Evolutionary conservation across 2,113 vertebrate genomes (phyloP), one percentile per base, ranked within the genome.

Genomic region (Baryphthengus martii): DNA sequence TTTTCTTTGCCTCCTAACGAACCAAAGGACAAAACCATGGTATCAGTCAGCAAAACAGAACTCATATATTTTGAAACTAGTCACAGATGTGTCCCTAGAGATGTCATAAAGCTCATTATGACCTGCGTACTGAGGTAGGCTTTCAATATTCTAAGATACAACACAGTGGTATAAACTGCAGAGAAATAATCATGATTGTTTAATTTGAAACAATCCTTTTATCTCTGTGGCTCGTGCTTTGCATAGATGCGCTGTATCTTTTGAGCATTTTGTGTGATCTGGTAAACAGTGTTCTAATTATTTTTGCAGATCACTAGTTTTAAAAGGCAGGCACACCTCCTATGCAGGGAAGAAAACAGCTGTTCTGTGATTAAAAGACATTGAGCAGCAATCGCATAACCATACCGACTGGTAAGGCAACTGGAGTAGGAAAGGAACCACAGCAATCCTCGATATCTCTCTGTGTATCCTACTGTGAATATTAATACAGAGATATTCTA

Each of bases 281-380:
- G 77, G 40, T 92, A 92, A 97, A 91, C 49, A 89, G 71, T 53
- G 65, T 92, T 52, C 80, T 94, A 96, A 94, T 95, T 91, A 90
- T 49, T 97, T 95, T n/a, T 93, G 88, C 55, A 90, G 85, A 74
- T 85, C 26, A 45, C 75, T 89, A 63, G 58, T 73, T 94, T 61
- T 72, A 89, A 96, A 89, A 85, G n/a, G 53, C 65, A 73, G 66
- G 20, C 67, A 78, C 67, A 58, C 85, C 62, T 93, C 86, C 89
- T 95, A 84, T 29, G 4, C 39, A 52, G 55, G 19, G n/a, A 49
- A 62, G 75, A 61, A 85, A 88, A 58, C 37, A 44, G 13, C 25
- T 8, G 20, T 62, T 91, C 70, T 85, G 28, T 88, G 49, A 88
- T 75, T 79, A 71, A 89, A 87, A 73, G 62, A 37, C 6, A 3